phyloP scores from a whole-genome alignment of 1,140 invertebrate species.

The Nautilus pompilius region DNA sequence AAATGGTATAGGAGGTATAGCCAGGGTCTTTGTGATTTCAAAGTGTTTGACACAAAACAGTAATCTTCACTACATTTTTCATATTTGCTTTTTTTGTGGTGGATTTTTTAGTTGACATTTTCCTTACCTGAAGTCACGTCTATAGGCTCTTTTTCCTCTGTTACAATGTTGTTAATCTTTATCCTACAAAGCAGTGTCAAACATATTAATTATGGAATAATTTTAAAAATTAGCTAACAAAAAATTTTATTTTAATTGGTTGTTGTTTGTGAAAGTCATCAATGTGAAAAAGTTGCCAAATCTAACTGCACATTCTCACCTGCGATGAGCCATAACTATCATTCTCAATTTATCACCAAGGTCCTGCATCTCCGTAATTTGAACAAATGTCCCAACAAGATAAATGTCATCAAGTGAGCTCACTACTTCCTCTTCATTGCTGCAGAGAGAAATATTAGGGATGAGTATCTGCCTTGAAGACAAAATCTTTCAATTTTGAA shows the following conservation, averaged over 20 bases:
- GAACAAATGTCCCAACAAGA: slow-evolving; percentile 91
- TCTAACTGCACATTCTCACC: slow-evolving; percentile 52
- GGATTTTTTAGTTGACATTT: too few relatives aligned
- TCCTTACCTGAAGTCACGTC: neutral
- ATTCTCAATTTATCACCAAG: slow-evolving; percentile 86
- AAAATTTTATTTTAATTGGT: too few relatives aligned
- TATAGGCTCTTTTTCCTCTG: neutral
- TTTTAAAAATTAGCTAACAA: too few relatives aligned
- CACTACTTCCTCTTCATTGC: slow-evolving; percentile 67
- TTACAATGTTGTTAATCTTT: slow-evolving; percentile 3
- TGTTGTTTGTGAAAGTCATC: neutral
- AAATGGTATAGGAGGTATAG: too few relatives aligned
- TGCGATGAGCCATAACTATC: slow-evolving; percentile 89
- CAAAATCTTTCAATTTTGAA: too few relatives aligned
- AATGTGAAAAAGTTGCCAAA: neutral
- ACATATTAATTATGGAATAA: too few relatives aligned
- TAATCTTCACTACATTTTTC: too few relatives aligned
- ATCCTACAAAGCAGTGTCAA: slow-evolving; percentile 1
- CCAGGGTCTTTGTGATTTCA: too few relatives aligned
- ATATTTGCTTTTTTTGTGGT: too few relatives aligned
- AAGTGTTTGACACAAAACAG: too few relatives aligned
- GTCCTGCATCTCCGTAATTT: slow-evolving; percentile 97
- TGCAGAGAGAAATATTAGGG: neutral
- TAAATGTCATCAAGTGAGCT: slow-evolving; percentile 84
- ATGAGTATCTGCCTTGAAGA: neutral